A percentile compares a stretch with the other conserved stretches of the same genome.
phyloP scores from a whole-genome alignment of 2,888 invertebrate species.

The Atrina japonica region DNA sequence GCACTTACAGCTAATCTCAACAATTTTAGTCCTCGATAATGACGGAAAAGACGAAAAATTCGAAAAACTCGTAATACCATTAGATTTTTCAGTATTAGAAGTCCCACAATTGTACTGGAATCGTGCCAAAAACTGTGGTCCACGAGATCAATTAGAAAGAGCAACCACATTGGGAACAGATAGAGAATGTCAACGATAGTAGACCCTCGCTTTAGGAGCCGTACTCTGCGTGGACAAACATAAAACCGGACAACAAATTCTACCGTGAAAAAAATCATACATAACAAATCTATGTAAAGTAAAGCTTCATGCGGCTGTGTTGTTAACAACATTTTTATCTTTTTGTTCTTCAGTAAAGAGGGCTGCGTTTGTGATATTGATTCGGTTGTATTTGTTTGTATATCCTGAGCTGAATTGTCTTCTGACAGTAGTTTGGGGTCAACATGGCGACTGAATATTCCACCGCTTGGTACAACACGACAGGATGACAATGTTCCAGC shows the following conservation, averaged over 20 bases:
- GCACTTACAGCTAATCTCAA: slow-evolving; percentile 59
- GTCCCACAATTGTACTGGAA: slow-evolving; percentile 29
- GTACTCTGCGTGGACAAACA: slow-evolving; percentile 50
- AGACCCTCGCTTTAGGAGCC: slow-evolving; percentile 48
- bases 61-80: slow-evolving; percentile 61
- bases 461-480: slow-evolving; percentile 48
- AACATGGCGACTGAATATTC: slow-evolving; percentile 16
- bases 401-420: background rate
- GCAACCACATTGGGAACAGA: slow-evolving; percentile 56
- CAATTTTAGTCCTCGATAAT: slow-evolving; percentile 59
- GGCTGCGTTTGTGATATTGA: slow-evolving; percentile 27
- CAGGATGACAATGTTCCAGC: slow-evolving; percentile 59
- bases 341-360: slow-evolving; percentile 32
- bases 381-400: slow-evolving; percentile 15
- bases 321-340: slow-evolving; percentile 46
- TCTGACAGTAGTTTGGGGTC: background rate
- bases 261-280: slow-evolving; percentile 58
- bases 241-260: slow-evolving; percentile 58
- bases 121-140: slow-evolving; percentile 50
- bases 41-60: slow-evolving; percentile 57
- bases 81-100: slow-evolving; percentile 52
- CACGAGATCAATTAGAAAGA: slow-evolving; percentile 48
- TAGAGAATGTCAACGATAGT: slow-evolving; percentile 60
- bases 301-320: slow-evolving; percentile 57
- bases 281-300: slow-evolving; percentile 50